Evolutionary conservation across 2,113 vertebrate species (phyloP).

Genomic region (Neogale vison): DNA sequence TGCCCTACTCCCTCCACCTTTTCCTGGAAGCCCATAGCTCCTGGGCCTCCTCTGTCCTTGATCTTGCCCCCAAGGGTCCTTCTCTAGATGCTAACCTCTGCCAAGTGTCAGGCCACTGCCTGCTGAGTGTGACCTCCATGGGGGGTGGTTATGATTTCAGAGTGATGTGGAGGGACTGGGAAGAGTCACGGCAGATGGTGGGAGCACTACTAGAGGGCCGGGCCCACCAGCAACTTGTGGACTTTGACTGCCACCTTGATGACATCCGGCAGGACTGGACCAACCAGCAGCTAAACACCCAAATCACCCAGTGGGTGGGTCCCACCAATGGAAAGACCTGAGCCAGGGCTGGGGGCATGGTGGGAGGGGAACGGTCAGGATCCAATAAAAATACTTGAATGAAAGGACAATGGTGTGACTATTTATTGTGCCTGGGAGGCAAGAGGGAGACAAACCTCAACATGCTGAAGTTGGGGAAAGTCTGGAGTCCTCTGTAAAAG

Average conservation of each 20-base stretch:
- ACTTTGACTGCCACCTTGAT: slow-evolving; percentile 94
- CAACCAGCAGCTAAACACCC: slow-evolving; percentile 91
- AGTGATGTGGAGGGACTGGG: slow-evolving; percentile 95
- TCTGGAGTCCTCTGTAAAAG: slow-evolving; percentile 26
- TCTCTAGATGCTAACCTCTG: neutral
- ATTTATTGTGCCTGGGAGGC: slow-evolving; percentile 73
- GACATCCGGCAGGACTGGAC: slow-evolving; percentile 95
- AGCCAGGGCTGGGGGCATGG: slow-evolving; percentile 12
- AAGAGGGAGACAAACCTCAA: slow-evolving; percentile 30
- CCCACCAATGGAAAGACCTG: slow-evolving; percentile 88
- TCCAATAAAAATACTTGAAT: slow-evolving; percentile 73
- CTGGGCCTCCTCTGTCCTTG: slow-evolving; percentile 12
- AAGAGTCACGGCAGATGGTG: slow-evolving; percentile 89
- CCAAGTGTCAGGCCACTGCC: neutral
- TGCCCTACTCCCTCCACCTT: neutral
- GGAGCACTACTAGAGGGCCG: slow-evolving; percentile 87
- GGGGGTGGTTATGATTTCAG: slow-evolving; percentile 78
- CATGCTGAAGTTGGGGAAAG: neutral
- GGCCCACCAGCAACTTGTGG: slow-evolving; percentile 88
- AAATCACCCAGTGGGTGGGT: slow-evolving; percentile 87
- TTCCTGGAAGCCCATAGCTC: neutral
- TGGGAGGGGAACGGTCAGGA: neutral
- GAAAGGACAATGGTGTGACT: neutral
- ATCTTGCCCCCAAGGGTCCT: neutral
- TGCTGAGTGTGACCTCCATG: neutral